Conservation (phyloP, 2,797 vertebrate genomes). For the Hyperoplus immaculatus region DNA sequence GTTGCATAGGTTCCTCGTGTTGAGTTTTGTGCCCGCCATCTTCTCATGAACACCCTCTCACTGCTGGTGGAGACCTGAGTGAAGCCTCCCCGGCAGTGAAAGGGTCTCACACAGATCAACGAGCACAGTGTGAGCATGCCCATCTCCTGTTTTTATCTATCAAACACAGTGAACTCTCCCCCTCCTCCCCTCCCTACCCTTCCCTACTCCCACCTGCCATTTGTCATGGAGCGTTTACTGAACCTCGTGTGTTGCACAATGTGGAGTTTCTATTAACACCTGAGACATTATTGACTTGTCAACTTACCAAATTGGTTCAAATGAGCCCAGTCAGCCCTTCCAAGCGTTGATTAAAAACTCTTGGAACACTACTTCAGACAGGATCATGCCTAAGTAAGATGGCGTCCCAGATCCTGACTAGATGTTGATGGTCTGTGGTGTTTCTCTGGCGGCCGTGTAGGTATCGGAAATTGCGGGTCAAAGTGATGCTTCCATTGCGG, state of each 20-base stretch:
- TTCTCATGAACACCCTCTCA: constrained; percentile 78
- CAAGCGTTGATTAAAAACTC: constrained; percentile 4
- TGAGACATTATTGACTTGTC: constrained; percentile 19
- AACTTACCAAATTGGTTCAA: neutral
- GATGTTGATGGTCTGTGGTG: constrained; percentile 26
- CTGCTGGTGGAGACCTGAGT: constrained; percentile 64
- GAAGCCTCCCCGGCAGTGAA: constrained; percentile 76
- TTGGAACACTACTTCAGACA: constrained; percentile 31
- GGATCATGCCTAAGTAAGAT: neutral
- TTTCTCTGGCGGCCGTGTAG: neutral
- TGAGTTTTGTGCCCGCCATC: constrained; percentile 53
- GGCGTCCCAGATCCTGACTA: neutral
- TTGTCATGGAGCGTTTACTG: constrained; percentile 24
- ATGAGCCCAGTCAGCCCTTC: neutral
- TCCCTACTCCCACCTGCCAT: constrained; percentile 38
- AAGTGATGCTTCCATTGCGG: constrained; percentile 18
- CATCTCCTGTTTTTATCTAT: constrained; percentile 73
- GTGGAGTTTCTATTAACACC: constrained; percentile 47
- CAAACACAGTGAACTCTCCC: constrained; percentile 54
- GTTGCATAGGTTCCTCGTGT: constrained; percentile 50
- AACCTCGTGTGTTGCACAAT: constrained; percentile 56
- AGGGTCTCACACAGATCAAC: constrained; percentile 78
- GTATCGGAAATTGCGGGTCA: constrained; percentile 7
- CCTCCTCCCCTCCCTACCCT: neutral
- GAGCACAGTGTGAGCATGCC: constrained; percentile 89